Percentiles rank a stretch among this genome's conserved stretches.
These are phyloP conservation scores for Ailuropoda melanoleuca DNA, from an alignment of 2,113 vertebrate species.

Conservation along the genomic window DNA sequence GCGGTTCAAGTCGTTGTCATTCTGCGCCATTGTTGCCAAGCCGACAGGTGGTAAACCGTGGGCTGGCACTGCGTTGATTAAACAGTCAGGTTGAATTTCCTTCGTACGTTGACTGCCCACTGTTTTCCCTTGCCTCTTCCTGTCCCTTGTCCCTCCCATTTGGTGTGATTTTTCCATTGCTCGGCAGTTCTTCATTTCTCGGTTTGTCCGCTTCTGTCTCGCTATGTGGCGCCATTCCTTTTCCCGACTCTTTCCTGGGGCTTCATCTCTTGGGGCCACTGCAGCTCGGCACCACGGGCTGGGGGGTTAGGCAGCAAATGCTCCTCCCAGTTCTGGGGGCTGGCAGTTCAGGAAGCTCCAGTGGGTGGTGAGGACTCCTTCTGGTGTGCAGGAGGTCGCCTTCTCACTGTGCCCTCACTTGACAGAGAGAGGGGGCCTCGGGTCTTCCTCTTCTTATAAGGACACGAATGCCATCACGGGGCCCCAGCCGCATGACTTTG, in stretches of 20 bases:
- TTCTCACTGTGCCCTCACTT: too few species aligned
- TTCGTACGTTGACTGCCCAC: too few species aligned
- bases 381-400: fast-evolving
- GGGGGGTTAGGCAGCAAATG: neutral
- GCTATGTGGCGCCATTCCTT: neutral
- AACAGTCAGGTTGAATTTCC: neutral
- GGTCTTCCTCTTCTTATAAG: neutral
- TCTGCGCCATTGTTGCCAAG: neutral
- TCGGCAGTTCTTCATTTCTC: neutral
- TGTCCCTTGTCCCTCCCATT: too few species aligned
- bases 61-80: neutral
- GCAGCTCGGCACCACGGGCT: fast-evolving
- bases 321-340: neutral
- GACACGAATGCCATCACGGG: neutral
- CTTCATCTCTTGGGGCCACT: neutral
- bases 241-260: neutral
- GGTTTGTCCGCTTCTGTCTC: neutral
- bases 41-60: neutral
- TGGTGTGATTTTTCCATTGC: too few species aligned
- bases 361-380: too few species aligned
- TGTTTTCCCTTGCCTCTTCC: neutral
- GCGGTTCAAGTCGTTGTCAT: neutral
- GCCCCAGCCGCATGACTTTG: neutral
- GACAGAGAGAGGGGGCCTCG: neutral
- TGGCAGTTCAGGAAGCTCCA: neutral